Conservation (phyloP, 2,797 vertebrate species). For the Bradypus variegatus region DNA sequence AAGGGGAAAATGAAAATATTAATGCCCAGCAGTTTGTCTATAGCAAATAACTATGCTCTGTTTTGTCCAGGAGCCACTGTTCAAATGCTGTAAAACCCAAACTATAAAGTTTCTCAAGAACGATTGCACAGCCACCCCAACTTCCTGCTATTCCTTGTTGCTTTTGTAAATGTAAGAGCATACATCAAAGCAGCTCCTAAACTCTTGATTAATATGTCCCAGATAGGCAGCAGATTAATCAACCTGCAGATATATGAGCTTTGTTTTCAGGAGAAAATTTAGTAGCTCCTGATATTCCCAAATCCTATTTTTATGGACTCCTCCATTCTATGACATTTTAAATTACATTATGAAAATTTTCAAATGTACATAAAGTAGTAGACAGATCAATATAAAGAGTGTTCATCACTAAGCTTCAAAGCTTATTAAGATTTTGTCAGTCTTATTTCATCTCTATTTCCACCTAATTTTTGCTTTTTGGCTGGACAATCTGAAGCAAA, state of each 20-base stretch:
- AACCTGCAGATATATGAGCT: slow-evolving; percentile 9
- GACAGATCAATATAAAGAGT: not conserved
- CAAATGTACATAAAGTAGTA: not conserved
- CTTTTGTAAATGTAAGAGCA: not conserved
- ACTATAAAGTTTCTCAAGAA: not conserved
- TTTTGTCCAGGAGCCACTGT: not conserved
- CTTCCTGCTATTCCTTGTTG: not conserved
- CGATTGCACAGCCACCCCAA: not conserved
- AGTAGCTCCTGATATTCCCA: not conserved
- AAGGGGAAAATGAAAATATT: not conserved
- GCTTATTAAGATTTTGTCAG: not conserved
- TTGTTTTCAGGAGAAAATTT: slow-evolving; percentile 40
- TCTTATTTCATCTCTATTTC: not conserved
- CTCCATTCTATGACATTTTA: slow-evolving; percentile 25
- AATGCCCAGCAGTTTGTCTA: not conserved
- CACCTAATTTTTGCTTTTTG: not conserved
- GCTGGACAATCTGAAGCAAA: slow-evolving; percentile 32
- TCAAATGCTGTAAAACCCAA: not conserved
- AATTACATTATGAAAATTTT: not conserved
- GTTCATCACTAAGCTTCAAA: not conserved
- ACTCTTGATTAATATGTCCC: not conserved
- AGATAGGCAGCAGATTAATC: not conserved
- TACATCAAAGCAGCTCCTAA: not conserved
- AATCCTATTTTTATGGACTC: not conserved
- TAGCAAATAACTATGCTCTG: not conserved